These are phyloP conservation scores for Phyllotis vaccarum DNA, from an alignment of 2,797 vertebrate species.

Conservation along the genomic window DNA sequence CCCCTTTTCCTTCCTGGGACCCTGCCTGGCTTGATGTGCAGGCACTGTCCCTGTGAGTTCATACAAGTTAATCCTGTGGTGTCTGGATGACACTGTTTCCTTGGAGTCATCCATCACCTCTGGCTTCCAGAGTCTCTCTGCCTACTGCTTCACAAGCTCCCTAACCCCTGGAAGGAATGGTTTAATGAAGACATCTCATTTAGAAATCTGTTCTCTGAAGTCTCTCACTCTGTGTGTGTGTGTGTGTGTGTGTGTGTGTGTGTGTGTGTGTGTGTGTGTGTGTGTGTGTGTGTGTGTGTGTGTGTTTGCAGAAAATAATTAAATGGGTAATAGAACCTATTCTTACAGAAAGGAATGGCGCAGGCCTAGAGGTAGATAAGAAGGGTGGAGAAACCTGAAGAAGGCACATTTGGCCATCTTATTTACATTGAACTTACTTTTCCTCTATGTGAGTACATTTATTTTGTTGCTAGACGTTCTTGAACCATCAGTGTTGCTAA, in stretches of 20 bases:
- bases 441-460: neutral
- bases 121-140: neutral
- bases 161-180: neutral
- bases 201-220: neutral
- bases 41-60: neutral
- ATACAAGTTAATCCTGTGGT: neutral
- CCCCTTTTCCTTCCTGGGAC: neutral
- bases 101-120: neutral
- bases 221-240: no score
- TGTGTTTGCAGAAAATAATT: constrained; percentile 2
- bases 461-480: neutral
- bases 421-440: neutral
- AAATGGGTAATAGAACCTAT: neutral
- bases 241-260: no score
- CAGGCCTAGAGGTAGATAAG: neutral
- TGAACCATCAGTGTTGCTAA: neutral
- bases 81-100: no score
- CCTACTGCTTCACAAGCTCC: neutral
- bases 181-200: neutral
- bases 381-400: neutral
- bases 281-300: neutral
- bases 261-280: neutral
- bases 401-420: neutral
- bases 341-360: neutral
- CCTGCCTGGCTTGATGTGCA: neutral